Percentiles rank a stretch among this genome's conserved stretches.
phyloP scores from a whole-genome alignment of 2,797 vertebrate genomes.

The Dryobates pubescens region DNA sequence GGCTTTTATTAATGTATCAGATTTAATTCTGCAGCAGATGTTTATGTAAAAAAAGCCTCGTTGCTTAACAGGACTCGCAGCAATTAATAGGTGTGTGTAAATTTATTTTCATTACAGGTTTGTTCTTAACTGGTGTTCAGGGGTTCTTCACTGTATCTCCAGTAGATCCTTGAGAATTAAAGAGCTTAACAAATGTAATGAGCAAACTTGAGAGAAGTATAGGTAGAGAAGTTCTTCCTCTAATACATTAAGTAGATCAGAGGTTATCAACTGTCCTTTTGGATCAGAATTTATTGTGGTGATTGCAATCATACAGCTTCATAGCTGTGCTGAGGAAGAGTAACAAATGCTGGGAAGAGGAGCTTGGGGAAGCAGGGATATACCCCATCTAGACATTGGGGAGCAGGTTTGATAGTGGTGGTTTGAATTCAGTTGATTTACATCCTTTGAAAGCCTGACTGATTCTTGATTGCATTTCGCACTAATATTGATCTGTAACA shows the following conservation, averaged over 20 bases:
- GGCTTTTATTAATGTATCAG: slow-evolving; percentile 66
- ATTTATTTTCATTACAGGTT: slow-evolving; percentile 73
- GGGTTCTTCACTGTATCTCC: slow-evolving; percentile 27
- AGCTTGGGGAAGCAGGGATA: neutral
- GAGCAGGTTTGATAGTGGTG: neutral
- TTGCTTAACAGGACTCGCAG: slow-evolving; percentile 49
- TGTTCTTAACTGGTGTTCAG: slow-evolving; percentile 71
- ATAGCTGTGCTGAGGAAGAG: neutral
- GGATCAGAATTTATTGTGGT: neutral
- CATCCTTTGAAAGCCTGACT: neutral
- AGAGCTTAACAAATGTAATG: slow-evolving; percentile 43
- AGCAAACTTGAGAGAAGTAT: slow-evolving; percentile 26
- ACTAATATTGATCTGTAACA: neutral
- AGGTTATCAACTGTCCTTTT: neutral
- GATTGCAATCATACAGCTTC: neutral
- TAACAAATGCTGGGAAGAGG: neutral
- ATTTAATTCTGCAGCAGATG: slow-evolving; percentile 74
- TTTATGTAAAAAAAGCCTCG: slow-evolving; percentile 66
- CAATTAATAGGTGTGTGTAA: slow-evolving; percentile 58
- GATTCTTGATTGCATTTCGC: neutral
- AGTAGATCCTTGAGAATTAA: slow-evolving; percentile 67
- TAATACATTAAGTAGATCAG: neutral
- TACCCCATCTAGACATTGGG: neutral
- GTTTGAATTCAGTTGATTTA: neutral
- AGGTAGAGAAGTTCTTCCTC: neutral